Conservation (phyloP, 2,888 invertebrate species). For the Pilophorus perplexus region DNA sequence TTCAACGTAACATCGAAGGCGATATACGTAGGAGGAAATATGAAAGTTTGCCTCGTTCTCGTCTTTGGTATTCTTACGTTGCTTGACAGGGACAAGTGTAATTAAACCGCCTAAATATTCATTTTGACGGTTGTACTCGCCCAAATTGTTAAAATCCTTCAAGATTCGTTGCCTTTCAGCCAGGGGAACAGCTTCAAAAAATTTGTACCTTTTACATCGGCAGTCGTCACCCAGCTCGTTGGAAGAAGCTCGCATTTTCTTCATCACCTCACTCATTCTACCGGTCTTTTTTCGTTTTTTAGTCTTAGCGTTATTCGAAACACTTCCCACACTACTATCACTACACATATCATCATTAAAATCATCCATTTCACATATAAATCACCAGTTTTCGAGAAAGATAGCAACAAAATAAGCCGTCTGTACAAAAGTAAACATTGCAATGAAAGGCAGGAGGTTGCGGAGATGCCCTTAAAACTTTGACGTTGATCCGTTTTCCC, state of each 20-base stretch:
- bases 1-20: background rate
- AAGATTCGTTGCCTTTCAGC: background rate
- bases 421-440: background rate
- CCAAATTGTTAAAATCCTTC: background rate
- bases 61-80: background rate
- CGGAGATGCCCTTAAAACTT: background rate
- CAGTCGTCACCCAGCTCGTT: background rate
- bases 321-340: slow-evolving; percentile 12
- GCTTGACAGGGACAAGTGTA: background rate
- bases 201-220: background rate
- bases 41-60: background rate
- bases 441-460: background rate
- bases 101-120: slow-evolving; percentile 41
- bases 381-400: background rate
- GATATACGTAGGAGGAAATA: slow-evolving; percentile 3
- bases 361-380: background rate
- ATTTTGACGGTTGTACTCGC: slow-evolving; percentile 28
- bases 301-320: slow-evolving; percentile 1
- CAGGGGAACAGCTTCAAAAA: background rate
- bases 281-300: background rate
- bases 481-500: background rate
- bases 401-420: background rate
- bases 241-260: no score
- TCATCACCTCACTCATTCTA: background rate
- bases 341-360: slow-evolving; percentile 3